A percentile compares a stretch with the other conserved stretches of the same genome.
phyloP scores from a whole-genome alignment of 2,888 invertebrate species.

The Amphipyra berbera region DNA sequence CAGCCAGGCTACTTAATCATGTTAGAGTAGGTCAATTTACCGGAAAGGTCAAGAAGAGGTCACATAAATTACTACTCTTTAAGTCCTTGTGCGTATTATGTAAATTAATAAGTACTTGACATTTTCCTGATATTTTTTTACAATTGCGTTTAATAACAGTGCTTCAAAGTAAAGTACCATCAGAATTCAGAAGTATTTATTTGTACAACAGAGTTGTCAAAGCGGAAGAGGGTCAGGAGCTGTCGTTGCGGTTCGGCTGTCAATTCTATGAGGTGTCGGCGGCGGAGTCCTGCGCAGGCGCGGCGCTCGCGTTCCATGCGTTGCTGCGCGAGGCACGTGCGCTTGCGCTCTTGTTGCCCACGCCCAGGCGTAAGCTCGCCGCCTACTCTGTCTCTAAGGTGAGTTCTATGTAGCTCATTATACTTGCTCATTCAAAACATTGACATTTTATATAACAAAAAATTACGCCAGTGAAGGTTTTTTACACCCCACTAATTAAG shows the following conservation, averaged over 20 bases:
- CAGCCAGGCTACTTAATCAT: conserved; percentile 3
- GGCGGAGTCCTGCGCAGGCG: conserved; percentile 95
- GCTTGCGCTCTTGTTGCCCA: conserved; percentile 92
- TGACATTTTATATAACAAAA: too few species aligned
- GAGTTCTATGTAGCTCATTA: conserved; percentile 18
- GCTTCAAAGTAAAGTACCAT: conserved; percentile 1
- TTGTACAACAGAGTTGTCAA: conserved; percentile 91
- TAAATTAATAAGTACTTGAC: conserved; percentile 47
- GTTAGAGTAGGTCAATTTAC: conserved; percentile 33
- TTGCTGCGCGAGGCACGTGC: conserved; percentile 93
- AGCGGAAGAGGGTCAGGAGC: conserved; percentile 94
- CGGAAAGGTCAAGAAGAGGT: conserved; percentile 43
- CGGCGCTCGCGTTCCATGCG: conserved; percentile 94
- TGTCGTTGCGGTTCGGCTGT: conserved; percentile 94
- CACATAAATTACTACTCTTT: conserved; percentile 23
- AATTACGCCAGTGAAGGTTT: neutral
- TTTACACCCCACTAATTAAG: neutral
- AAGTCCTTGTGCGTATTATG: conserved; percentile 29
- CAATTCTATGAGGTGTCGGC: conserved; percentile 96
- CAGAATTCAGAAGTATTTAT: conserved; percentile 14
- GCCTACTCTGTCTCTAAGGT: conserved; percentile 95
- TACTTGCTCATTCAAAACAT: too few species aligned
- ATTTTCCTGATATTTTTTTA: conserved; percentile 28
- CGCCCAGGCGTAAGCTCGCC: conserved; percentile 93
- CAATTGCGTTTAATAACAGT: conserved; percentile 31